Conservation (phyloP, 2,888 invertebrate species). For the Luperina nickerlii region DNA sequence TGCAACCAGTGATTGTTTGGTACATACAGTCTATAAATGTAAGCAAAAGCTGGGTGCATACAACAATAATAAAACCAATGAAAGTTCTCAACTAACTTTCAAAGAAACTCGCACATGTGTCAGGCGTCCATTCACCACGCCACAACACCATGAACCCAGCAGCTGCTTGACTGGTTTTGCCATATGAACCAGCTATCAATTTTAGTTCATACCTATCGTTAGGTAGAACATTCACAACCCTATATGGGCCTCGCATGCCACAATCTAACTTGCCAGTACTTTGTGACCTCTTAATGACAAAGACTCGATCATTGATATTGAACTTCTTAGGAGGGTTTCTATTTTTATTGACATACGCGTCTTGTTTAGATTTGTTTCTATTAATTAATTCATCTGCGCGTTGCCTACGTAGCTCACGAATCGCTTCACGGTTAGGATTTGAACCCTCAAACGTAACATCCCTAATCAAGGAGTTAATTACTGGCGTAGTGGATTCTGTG, state of each 20-base stretch:
- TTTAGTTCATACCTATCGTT: background rate
- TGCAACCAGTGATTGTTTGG: no score
- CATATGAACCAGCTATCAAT: background rate
- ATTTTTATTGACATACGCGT: background rate
- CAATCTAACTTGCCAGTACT: slow-evolving; percentile 5
- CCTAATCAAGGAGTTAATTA: background rate
- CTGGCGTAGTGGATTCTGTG: background rate
- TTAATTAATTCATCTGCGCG: background rate
- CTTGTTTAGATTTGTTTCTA: background rate
- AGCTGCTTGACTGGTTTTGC: background rate
- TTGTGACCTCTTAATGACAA: background rate
- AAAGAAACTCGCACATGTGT: background rate
- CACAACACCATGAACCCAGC: background rate
- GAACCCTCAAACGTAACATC: background rate
- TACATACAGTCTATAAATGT: background rate
- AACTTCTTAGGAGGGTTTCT: background rate
- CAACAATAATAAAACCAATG: background rate
- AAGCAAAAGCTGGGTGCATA: background rate
- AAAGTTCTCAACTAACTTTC: slow-evolving; percentile 1
- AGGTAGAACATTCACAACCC: background rate
- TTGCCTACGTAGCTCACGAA: background rate
- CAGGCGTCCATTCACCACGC: background rate
- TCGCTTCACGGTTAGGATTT: background rate
- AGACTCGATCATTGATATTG: background rate
- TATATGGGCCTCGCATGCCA: slow-evolving; percentile 1